Conservation (phyloP, 2,888 invertebrate genomes). For the Cephus runcator region DNA sequence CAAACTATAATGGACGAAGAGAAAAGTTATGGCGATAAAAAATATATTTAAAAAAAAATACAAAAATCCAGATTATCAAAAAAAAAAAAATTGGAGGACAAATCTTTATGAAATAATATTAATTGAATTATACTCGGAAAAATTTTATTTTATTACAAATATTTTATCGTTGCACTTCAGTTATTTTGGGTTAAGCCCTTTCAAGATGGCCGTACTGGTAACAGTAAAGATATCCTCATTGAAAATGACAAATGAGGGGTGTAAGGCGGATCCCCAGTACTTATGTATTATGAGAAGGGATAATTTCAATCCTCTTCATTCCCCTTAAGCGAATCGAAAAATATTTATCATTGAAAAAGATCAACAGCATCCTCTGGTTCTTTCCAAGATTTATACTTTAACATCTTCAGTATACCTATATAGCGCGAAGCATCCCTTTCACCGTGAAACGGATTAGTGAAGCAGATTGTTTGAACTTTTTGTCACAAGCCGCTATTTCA, state of each 20-base stretch:
- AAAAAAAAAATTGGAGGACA: too few relatives aligned
- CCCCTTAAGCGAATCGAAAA: background rate
- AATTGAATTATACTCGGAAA: too few relatives aligned
- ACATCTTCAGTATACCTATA: background rate
- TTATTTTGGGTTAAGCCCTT: too few relatives aligned
- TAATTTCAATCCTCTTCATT: background rate
- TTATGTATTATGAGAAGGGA: background rate
- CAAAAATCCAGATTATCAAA: too few relatives aligned
- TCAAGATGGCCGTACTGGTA: background rate
- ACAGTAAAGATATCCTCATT: background rate
- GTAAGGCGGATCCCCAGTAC: background rate
- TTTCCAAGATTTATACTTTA: background rate
- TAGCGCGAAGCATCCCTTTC: background rate
- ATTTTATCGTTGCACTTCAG: too few relatives aligned
- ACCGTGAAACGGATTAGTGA: background rate
- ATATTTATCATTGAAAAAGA: background rate
- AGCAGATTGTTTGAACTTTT: constrained; percentile 1
- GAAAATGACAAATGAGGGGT: background rate
- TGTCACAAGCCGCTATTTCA: constrained; percentile 1
- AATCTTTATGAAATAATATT: too few relatives aligned
- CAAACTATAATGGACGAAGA: too few relatives aligned
- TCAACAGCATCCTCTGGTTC: background rate
- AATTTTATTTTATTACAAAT: too few relatives aligned
- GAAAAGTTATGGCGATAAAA: too few relatives aligned
- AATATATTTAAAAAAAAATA: too few relatives aligned